These are phyloP conservation scores for Sardinella longiceps DNA, from an alignment of 2,797 vertebrate species.

Conservation along the genomic window DNA sequence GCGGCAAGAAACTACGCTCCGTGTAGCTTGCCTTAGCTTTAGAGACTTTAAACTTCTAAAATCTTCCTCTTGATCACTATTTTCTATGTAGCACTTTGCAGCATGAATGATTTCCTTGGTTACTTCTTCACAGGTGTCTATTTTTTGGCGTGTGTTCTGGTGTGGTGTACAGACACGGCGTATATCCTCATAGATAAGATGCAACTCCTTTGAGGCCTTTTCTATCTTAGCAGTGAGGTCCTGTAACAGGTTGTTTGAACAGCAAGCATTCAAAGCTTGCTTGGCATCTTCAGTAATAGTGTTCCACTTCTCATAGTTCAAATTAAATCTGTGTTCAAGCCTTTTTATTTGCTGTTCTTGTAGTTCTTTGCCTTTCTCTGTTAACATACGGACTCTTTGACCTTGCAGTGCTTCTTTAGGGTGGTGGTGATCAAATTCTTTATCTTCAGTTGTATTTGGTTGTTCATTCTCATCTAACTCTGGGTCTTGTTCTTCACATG, in stretches of 20 bases:
- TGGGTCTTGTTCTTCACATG: too few relatives aligned
- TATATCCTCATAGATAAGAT: slow-evolving; percentile 32
- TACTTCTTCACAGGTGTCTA: slow-evolving; percentile 31
- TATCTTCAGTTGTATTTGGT: neutral
- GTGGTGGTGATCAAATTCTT: neutral
- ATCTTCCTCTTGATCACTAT: neutral
- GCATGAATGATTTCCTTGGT: slow-evolving; percentile 9
- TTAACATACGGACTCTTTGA: slow-evolving; percentile 41
- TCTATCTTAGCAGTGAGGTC: slow-evolving; percentile 17
- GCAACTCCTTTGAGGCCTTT: slow-evolving; percentile 5
- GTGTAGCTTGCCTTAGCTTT: neutral
- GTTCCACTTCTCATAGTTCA: slow-evolving; percentile 46
- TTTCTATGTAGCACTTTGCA: neutral
- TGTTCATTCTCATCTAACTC: too few relatives aligned
- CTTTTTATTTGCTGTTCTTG: slow-evolving; percentile 41
- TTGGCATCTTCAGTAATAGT: slow-evolving; percentile 34
- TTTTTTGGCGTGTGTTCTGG: slow-evolving; percentile 16
- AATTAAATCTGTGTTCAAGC: slow-evolving; percentile 36
- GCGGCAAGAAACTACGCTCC: neutral
- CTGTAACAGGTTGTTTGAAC: slow-evolving; percentile 24
- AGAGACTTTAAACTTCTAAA: neutral
- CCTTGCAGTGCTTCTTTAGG: slow-evolving; percentile 34
- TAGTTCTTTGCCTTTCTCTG: slow-evolving; percentile 44
- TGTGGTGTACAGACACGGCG: slow-evolving; percentile 24
- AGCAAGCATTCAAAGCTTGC: neutral